phyloP scores from a whole-genome alignment of 2,888 invertebrate species.

The Sarcophaga variegata region DNA sequence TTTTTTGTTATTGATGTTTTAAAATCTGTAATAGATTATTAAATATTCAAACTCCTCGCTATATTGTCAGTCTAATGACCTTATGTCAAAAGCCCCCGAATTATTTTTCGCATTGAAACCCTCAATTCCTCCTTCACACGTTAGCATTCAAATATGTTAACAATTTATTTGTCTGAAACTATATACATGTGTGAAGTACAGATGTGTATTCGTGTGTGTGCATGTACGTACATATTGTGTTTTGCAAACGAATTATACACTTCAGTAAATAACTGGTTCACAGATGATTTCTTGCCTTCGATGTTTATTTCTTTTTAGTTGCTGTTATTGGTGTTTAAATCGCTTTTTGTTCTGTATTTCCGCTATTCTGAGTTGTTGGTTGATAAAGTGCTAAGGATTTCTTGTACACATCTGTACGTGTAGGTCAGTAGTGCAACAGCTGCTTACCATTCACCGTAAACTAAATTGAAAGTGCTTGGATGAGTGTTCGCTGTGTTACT shows the following conservation, averaged over 20 bases:
- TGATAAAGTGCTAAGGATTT: conserved; percentile 46
- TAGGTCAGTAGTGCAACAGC: conserved; percentile 73
- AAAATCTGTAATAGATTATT: too few relatives aligned
- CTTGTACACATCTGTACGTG: conserved; percentile 29
- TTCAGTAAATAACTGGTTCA: conserved; percentile 54
- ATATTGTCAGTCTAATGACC: too few relatives aligned
- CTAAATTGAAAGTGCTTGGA: conserved; percentile 24
- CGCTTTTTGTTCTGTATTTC: conserved; percentile 6
- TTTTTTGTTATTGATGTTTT: too few relatives aligned
- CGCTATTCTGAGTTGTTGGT: conserved; percentile 24
- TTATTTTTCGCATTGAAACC: too few relatives aligned
- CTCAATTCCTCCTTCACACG: too few relatives aligned
- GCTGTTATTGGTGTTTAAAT: too few relatives aligned
- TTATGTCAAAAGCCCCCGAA: too few relatives aligned
- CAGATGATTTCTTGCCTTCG: conserved; percentile 44
- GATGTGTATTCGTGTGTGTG: too few relatives aligned
- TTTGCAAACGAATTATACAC: conserved; percentile 30
- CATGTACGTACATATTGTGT: neutral
- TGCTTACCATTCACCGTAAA: conserved; percentile 65
- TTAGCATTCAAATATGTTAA: too few relatives aligned
- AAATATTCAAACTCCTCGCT: too few relatives aligned
- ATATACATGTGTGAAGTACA: too few relatives aligned
- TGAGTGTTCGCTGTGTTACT: neutral
- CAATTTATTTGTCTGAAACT: too few relatives aligned
- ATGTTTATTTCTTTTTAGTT: conserved; percentile 14